These are phyloP conservation scores for Microtus montanus DNA, from an alignment of 2,113 vertebrate genomes.

Conservation along the genomic window DNA sequence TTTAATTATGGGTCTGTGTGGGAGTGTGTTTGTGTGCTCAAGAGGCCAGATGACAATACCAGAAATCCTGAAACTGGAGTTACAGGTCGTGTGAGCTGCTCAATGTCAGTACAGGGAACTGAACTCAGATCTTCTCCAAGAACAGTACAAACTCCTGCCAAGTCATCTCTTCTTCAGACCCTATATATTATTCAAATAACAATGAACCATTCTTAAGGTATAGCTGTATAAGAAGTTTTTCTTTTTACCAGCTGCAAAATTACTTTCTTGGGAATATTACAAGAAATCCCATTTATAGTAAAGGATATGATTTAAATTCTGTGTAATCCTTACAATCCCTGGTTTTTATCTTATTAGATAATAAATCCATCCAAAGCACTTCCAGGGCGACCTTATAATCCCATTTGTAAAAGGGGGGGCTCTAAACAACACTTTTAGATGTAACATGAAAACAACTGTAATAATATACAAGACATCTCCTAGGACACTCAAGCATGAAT, in stretches of 20 bases:
- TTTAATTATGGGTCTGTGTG: neutral
- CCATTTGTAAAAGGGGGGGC: neutral
- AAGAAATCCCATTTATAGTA: neutral
- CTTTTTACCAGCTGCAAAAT: neutral
- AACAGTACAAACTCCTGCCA: neutral
- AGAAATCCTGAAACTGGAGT: neutral
- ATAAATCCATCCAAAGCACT: neutral
- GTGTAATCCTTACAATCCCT: neutral
- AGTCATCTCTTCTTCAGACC: neutral
- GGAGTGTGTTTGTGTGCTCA: neutral
- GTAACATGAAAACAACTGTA: neutral
- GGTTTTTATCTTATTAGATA: neutral
- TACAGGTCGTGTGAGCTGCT: neutral
- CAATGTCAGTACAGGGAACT: neutral
- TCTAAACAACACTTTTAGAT: neutral
- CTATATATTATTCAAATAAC: neutral
- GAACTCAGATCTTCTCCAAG: neutral
- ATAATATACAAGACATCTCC: neutral
- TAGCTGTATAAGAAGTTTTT: neutral
- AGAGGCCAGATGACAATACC: neutral
- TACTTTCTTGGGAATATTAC: neutral
- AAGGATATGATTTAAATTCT: neutral
- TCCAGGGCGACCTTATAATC: neutral
- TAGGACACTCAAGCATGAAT: neutral
- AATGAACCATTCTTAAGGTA: neutral